These are phyloP conservation scores for Tychaedon coryphoeus DNA, from an alignment of 2,113 vertebrate species.

Conservation along the genomic window DNA sequence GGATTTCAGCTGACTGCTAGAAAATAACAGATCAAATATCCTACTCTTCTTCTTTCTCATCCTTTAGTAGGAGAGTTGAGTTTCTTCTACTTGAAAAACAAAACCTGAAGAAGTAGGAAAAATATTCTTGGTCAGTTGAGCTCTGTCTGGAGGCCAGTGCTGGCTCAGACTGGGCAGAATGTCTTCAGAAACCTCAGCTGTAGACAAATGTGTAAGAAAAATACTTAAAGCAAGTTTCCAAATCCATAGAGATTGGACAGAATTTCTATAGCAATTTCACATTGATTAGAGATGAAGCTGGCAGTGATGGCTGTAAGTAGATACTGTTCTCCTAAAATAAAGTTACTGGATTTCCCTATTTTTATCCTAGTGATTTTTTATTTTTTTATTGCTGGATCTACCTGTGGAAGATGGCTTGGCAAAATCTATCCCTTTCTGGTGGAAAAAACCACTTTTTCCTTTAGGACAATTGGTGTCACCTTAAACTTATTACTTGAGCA, in stretches of 20 bases:
- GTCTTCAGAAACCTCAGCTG: not conserved
- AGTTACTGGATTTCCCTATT: not conserved
- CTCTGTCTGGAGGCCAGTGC: not conserved
- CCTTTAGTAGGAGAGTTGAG: not conserved
- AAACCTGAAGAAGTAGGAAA: not conserved
- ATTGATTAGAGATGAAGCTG: not conserved
- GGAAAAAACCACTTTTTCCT: not conserved
- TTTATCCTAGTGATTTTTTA: not conserved
- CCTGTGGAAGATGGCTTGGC: not conserved
- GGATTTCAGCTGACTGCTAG: not conserved
- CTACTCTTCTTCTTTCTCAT: not conserved
- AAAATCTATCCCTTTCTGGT: not conserved
- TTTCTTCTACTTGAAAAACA: not conserved
- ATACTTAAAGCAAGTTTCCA: not conserved
- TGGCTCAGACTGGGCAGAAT: not conserved
- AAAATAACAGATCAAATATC: not conserved
- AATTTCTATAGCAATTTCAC: not conserved
- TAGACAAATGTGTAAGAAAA: not conserved
- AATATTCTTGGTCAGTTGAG: not conserved
- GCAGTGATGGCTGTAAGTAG: not conserved
- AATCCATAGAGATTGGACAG: not conserved
- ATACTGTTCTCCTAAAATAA: not conserved
- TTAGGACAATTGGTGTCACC: not conserved
- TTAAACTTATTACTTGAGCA: not conserved
- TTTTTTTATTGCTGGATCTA: not conserved